Evolutionary conservation across 1,140 invertebrate genomes (phyloP).

Genomic region (Nasonia longicornis): DNA sequence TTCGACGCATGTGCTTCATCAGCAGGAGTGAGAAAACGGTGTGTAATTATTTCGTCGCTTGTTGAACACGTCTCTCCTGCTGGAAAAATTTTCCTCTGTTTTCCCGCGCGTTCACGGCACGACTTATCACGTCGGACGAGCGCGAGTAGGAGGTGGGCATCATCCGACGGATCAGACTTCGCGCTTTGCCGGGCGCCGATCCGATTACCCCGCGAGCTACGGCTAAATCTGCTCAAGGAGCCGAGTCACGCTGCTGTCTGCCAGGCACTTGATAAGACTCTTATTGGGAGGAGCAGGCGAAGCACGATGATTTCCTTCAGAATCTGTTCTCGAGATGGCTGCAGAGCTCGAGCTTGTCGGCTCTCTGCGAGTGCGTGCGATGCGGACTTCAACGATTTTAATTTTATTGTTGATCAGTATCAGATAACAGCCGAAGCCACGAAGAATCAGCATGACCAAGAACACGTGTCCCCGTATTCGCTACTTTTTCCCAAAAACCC

Average conservation of each 20-base stretch:
- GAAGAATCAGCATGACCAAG: too few species aligned
- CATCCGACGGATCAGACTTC: constrained; percentile 39
- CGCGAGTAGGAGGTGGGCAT: background rate
- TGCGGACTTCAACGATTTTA: too few species aligned
- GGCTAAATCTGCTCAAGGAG: constrained; percentile 37
- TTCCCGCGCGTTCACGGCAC: background rate
- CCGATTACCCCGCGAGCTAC: constrained; percentile 36
- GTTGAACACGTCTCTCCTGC: too few species aligned
- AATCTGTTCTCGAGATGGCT: background rate
- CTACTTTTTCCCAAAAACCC: too few species aligned
- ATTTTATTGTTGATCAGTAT: too few species aligned
- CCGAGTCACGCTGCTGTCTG: constrained; percentile 39
- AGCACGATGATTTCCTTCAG: constrained; percentile 5
- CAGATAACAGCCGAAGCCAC: too few species aligned
- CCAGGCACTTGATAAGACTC: constrained; percentile 39
- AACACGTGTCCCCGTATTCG: too few species aligned
- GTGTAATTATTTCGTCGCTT: background rate
- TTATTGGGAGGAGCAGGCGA: background rate
- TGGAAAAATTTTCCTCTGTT: constrained; percentile 27
- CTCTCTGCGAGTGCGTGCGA: too few species aligned
- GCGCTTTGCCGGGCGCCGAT: constrained; percentile 37
- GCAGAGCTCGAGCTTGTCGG: too few species aligned
- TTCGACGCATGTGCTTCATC: background rate
- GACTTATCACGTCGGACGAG: constrained; percentile 20
- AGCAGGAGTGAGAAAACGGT: background rate